These are phyloP conservation scores for Corythornis vintsioides DNA, from an alignment of 2,113 vertebrate species.

Conservation along the genomic window DNA sequence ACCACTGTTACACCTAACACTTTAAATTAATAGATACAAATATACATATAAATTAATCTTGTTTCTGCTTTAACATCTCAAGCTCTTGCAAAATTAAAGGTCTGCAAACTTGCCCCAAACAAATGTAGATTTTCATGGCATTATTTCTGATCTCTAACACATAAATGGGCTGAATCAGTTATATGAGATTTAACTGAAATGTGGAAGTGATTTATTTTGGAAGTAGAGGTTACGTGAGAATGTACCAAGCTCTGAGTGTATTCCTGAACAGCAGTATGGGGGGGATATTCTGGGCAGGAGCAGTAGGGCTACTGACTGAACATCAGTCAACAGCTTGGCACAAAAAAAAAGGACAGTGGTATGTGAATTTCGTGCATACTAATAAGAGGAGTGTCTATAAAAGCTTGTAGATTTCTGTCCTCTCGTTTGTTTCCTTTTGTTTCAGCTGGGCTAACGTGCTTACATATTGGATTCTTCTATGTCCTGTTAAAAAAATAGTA, in stretches of 20 bases:
- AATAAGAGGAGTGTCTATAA: background rate
- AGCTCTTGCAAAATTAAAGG: background rate
- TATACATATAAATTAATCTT: background rate
- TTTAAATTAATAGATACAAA: background rate
- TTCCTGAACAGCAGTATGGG: background rate
- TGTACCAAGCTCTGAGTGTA: background rate
- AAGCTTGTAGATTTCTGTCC: background rate
- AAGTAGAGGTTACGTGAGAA: constrained; percentile 11
- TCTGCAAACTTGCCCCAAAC: background rate
- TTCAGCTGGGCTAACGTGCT: background rate
- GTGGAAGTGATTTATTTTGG: constrained; percentile 18
- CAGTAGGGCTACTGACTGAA: background rate
- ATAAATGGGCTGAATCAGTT: constrained; percentile 6
- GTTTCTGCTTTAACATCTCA: constrained; percentile 9
- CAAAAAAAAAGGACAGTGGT: background rate
- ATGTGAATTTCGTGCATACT: background rate
- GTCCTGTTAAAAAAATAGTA: background rate
- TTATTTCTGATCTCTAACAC: background rate
- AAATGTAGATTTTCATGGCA: background rate
- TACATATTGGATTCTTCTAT: background rate
- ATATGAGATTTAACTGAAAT: constrained; percentile 34
- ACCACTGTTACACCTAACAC: background rate
- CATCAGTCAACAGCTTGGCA: background rate
- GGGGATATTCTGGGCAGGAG: background rate
- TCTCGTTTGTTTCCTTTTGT: background rate